A percentile compares a stretch with the other conserved stretches of the same genome.
phyloP scores from a whole-genome alignment of 2,797 vertebrate genomes.

The Acrocephalus scirpaceus region DNA sequence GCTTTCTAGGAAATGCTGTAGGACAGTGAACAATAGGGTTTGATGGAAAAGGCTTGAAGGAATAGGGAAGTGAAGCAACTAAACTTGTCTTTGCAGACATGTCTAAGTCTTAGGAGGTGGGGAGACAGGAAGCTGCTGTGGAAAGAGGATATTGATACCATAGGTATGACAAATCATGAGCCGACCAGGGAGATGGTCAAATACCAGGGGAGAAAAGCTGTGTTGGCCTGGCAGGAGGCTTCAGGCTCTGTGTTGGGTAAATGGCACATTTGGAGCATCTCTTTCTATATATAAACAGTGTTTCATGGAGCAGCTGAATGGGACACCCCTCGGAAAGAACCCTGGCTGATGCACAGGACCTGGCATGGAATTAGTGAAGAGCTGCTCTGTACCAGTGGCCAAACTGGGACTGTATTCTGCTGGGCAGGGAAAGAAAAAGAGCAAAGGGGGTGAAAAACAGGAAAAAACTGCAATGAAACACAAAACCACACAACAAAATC shows the following conservation, averaged over 20 bases:
- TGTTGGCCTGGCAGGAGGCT: neutral
- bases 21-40: neutral
- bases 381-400: neutral
- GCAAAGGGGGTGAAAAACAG: too few relatives aligned
- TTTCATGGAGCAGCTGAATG: neutral
- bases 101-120: neutral
- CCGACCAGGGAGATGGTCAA: neutral
- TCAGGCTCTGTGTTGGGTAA: neutral
- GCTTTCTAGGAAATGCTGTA: neutral
- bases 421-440: neutral
- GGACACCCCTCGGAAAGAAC: neutral
- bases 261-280: neutral
- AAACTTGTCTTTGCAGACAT: neutral
- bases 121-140: neutral
- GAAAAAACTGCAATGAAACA: rapidly evolving
- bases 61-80: neutral
- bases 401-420: neutral
- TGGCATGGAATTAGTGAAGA: neutral
- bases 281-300: neutral
- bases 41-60: neutral
- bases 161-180: neutral
- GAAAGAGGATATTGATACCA: neutral
- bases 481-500: neutral
- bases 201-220: neutral
- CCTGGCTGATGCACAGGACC: neutral